Evolutionary conservation across 1,140 invertebrate species (phyloP).

Genomic region (Diachasmimorpha longicaudata): DNA sequence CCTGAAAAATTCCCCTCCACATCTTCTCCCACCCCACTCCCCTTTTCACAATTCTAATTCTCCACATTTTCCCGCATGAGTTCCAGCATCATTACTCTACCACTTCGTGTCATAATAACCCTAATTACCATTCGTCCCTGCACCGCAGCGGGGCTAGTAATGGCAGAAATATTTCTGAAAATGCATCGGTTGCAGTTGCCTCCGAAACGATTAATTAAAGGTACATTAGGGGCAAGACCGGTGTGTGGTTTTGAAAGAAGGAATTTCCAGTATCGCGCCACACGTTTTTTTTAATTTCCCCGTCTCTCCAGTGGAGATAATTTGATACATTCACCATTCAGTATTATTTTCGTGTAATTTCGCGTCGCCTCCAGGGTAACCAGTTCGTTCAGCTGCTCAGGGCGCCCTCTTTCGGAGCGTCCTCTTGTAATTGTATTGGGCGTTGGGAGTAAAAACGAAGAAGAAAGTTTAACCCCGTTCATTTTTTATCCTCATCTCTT

Average conservation of each 20-base stretch:
- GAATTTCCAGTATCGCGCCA: neutral
- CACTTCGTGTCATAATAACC: constrained; percentile 27
- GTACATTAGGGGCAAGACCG: constrained; percentile 44
- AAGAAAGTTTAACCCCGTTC: constrained; percentile 1
- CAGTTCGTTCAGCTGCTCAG: constrained; percentile 41
- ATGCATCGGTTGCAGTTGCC: constrained; percentile 17
- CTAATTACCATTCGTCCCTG: constrained; percentile 13
- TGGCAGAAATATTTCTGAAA: constrained; percentile 22
- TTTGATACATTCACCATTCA: constrained; percentile 57
- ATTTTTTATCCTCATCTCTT: constrained; percentile 13
- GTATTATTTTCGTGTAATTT: constrained; percentile 61
- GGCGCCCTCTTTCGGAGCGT: constrained; percentile 36
- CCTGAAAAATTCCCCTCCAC: too few relatives aligned
- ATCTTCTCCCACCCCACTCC: too few relatives aligned
- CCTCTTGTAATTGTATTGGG: constrained; percentile 55
- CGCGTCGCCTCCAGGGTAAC: constrained; percentile 53
- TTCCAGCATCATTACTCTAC: constrained; percentile 14
- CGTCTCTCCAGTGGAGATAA: constrained; percentile 39
- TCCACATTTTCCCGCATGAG: constrained; percentile 14
- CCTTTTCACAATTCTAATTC: too few relatives aligned
- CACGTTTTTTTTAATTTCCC: constrained; percentile 1
- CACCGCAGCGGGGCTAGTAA: neutral
- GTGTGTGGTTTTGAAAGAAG: neutral
- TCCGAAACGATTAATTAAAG: constrained; percentile 58
- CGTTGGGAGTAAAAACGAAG: constrained; percentile 31